These are phyloP conservation scores for Mythimna loreyi DNA, from an alignment of 2,888 invertebrate genomes.

Conservation along the genomic window DNA sequence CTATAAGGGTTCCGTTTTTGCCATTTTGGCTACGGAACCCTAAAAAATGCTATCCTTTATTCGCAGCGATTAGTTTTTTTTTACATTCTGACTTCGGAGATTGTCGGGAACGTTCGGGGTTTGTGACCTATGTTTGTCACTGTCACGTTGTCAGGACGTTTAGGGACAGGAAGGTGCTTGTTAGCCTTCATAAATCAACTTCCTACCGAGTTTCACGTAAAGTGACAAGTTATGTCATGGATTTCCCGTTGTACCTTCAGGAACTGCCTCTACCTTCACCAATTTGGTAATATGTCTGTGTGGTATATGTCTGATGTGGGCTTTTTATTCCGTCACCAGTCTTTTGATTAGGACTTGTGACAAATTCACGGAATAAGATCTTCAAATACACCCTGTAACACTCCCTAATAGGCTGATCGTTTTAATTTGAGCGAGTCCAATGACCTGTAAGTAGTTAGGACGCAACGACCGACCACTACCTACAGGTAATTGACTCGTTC, in stretches of 20 bases:
- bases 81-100: conserved; percentile 9
- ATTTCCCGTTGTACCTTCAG: conserved; percentile 12
- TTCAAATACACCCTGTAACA: too few species aligned
- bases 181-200: conserved; percentile 43
- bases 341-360: too few species aligned
- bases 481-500: too few species aligned
- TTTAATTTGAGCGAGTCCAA: too few species aligned
- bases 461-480: too few species aligned
- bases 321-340: background rate
- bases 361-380: too few species aligned
- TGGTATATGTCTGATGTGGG: background rate
- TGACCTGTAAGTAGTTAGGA: too few species aligned
- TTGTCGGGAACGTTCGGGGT: conserved; percentile 21
- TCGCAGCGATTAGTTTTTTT: conserved; percentile 32
- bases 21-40: too few species aligned
- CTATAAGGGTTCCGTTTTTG: too few species aligned
- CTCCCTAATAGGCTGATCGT: too few species aligned
- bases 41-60: conserved; percentile 30
- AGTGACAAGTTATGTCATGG: conserved; percentile 30
- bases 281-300: background rate
- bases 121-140: conserved; percentile 30
- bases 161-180: conserved; percentile 42
- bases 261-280: background rate
- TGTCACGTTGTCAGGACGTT: conserved; percentile 38
- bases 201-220: conserved; percentile 14